Evolutionary conservation across 2,113 vertebrate species (phyloP), one percentile per base, ranked within the genome.

Genomic region (Notothenia coriiceps): DNA sequence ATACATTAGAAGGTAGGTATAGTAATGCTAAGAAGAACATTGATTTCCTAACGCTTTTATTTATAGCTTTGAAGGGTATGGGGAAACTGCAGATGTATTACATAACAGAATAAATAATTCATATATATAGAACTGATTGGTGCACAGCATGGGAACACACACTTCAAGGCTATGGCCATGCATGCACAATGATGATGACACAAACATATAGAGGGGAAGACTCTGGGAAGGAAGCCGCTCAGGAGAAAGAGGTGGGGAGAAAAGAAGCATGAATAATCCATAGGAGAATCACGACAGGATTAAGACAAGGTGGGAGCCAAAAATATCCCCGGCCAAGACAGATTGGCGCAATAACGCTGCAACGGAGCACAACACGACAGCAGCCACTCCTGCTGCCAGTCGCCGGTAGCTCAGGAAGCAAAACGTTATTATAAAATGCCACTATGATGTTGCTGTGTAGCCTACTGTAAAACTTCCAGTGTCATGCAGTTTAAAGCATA

Each of bases 241-340:
- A 50, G 64, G 47, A 67, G 55, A 22, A 51, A 74, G 46, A 33
- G 59, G 35, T 40, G 72, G 69, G 55, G 70, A 74, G 35, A 77
- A 79, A 80, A 82, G 76, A 75, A 90, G 88, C 77, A 88, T 86
- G 78, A 90, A 91, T 90, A 91, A 91, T 86, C 90, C 88, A 88
- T 77, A 11, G 76, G 70, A 85, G 83, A 89, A 86, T 88, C 85
- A 86, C 78, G 62, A 80, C 82, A 86, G 85, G 87, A 93, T 93
- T 91, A 91, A 88, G 80, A 90, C 87, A 85, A 88, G 80, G 88
- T 84, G 73, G 77, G 67, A 89, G 88, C 86, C 87, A 91, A 90
- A 89, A 92, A 93, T 93, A 93, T 84, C 84, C 75, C 54, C 9
- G 56, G 82, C 73, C 83, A 67, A 84, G 73, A 61, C 81, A 82